These are phyloP conservation scores for Odontophorus gujanensis DNA, from an alignment of 2,113 vertebrate species.

Conservation along the genomic window DNA sequence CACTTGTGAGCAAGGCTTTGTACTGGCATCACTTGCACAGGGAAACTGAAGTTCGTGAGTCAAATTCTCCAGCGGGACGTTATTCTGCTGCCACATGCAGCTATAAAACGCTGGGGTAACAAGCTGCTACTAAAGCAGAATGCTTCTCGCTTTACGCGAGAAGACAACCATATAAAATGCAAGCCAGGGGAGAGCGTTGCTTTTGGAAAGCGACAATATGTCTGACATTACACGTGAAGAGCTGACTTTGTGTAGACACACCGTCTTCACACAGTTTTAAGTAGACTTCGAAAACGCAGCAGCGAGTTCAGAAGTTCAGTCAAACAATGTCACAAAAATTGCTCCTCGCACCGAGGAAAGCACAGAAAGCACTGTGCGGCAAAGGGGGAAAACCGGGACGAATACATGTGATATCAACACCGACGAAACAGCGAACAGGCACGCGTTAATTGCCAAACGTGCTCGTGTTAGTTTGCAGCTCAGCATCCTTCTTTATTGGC, in stretches of 20 bases:
- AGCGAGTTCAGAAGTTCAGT: not conserved
- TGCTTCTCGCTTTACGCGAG: not conserved
- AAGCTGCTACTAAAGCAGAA: not conserved
- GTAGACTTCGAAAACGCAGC: not conserved
- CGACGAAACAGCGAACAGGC: constrained; percentile 45
- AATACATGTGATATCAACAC: not conserved
- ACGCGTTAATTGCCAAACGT: constrained; percentile 36
- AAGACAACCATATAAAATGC: not conserved
- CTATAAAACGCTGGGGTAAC: not conserved
- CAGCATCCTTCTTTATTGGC: constrained; percentile 49
- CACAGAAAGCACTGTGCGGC: not conserved
- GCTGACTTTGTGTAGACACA: not conserved
- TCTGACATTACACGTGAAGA: not conserved
- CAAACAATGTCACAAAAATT: not conserved
- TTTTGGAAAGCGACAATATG: not conserved
- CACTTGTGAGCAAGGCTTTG: not conserved
- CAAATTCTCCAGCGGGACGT: not conserved
- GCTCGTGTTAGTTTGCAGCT: constrained; percentile 51
- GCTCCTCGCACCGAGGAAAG: not conserved
- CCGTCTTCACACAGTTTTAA: not conserved
- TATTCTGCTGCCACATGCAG: not conserved
- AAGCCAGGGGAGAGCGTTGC: not conserved
- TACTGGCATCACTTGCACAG: not conserved
- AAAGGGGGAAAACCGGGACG: not conserved
- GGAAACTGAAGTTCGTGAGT: not conserved